Percentiles rank a stretch among this genome's conserved stretches.
phyloP scores from a whole-genome alignment of 2,888 invertebrate species.

The Andricus curvator region DNA sequence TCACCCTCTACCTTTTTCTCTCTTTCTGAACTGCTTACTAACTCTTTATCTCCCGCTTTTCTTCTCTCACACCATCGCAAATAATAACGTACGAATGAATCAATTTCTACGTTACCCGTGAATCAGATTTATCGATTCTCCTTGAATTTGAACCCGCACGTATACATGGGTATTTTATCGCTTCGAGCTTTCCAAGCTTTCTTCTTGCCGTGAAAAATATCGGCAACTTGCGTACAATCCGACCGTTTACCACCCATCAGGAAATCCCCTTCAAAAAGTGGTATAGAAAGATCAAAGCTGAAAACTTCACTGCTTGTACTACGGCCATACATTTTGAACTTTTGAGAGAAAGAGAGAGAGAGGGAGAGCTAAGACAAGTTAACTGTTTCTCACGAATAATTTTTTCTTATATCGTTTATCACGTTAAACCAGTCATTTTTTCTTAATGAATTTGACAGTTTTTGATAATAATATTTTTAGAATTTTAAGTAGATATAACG shows the following conservation, averaged over 20 bases:
- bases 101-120: slow-evolving; percentile 56
- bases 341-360: no score
- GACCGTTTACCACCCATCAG: background rate
- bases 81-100: slow-evolving; percentile 51
- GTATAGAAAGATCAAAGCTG: background rate
- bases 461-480: no score
- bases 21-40: background rate
- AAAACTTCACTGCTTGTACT: background rate
- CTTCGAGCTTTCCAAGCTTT: background rate
- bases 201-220: background rate
- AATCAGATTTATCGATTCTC: slow-evolving; percentile 58
- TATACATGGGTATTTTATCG: slow-evolving; percentile 8
- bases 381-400: no score
- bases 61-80: slow-evolving; percentile 32
- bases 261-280: slow-evolving; percentile 2
- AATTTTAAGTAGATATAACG: no score
- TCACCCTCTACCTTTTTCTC: background rate
- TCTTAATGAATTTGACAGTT: no score
- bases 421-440: no score
- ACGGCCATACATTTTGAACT: background rate
- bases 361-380: no score
- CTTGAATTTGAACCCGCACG: slow-evolving; percentile 41
- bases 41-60: slow-evolving; percentile 42
- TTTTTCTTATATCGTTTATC: no score
- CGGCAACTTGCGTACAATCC: background rate